A percentile compares a stretch with the other conserved stretches of the same genome.
phyloP scores from a whole-genome alignment of 2,113 vertebrate species.

The Thamnophis sirtalis region DNA sequence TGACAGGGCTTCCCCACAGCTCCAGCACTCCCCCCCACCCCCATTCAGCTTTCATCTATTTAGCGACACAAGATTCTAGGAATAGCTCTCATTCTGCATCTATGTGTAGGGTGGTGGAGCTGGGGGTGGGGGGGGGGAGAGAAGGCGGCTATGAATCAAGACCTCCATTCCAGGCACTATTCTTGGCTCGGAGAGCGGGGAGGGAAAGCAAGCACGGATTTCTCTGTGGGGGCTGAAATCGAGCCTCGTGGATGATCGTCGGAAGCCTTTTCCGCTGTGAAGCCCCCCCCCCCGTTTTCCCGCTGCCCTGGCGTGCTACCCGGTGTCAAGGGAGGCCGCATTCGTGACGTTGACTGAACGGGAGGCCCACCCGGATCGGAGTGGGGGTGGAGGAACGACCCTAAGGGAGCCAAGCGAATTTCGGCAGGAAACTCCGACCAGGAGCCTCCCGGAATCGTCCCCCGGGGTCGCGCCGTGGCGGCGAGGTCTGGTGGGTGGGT shows the following conservation, averaged over 20 bases:
- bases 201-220: background rate
- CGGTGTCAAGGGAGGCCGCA: background rate
- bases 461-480: background rate
- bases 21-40: background rate
- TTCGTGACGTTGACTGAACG: background rate
- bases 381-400: background rate
- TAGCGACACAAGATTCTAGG: background rate
- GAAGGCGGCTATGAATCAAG: conserved; percentile 11
- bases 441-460: background rate
- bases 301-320: background rate
- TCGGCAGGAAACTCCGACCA: conserved; percentile 11
- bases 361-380: background rate
- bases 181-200: conserved; percentile 7
- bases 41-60: background rate
- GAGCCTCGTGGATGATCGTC: background rate
- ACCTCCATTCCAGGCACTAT: background rate
- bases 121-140: background rate
- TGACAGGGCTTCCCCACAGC: too few species aligned
- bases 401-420: background rate
- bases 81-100: conserved; percentile 17
- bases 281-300: background rate
- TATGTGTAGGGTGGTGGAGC: background rate
- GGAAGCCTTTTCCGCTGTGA: background rate
- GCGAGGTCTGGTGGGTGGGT: background rate
- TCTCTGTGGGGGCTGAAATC: background rate